Evolutionary conservation across 2,797 vertebrate genomes (phyloP).

Genomic region (Urophycis tenuis): DNA sequence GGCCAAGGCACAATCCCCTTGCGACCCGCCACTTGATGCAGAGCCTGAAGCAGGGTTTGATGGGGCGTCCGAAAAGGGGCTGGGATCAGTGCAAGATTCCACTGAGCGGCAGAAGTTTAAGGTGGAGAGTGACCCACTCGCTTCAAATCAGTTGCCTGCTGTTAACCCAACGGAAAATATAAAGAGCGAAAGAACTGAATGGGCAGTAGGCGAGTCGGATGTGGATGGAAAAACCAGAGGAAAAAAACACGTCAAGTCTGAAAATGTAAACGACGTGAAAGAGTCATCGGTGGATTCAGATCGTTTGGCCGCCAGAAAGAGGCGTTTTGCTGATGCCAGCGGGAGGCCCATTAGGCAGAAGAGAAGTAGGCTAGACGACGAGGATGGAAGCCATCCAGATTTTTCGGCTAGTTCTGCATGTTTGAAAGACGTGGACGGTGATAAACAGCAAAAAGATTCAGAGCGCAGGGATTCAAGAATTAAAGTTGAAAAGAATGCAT

Average conservation of each 20-base stretch:
- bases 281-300: conserved; percentile 79
- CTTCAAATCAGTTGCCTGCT: conserved; percentile 65
- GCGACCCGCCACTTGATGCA: conserved; percentile 76
- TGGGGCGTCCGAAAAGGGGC: conserved; percentile 71
- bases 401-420: conserved; percentile 47
- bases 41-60: conserved; percentile 82
- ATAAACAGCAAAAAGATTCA: conserved; percentile 86
- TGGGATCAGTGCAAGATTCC: conserved; percentile 75
- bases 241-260: conserved; percentile 85
- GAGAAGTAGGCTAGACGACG: conserved; percentile 81
- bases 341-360: conserved; percentile 80
- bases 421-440: conserved; percentile 77
- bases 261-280: conserved; percentile 73
- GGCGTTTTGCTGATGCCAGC: conserved; percentile 85
- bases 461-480: conserved; percentile 85
- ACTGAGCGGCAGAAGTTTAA: conserved; percentile 81
- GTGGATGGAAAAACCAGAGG: conserved; percentile 80
- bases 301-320: conserved; percentile 89
- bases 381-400: conserved; percentile 77
- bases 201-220: conserved; percentile 74
- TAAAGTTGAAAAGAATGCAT: conserved; percentile 78
- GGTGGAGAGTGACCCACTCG: conserved; percentile 74
- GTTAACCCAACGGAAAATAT: conserved; percentile 68
- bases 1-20: conserved; percentile 85
- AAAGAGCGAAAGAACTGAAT: conserved; percentile 79